Evolutionary conservation across 2,113 vertebrate species (phyloP), one percentile per base, ranked within the genome.

Genomic region (Poeciliopsis turrubarensis): DNA sequence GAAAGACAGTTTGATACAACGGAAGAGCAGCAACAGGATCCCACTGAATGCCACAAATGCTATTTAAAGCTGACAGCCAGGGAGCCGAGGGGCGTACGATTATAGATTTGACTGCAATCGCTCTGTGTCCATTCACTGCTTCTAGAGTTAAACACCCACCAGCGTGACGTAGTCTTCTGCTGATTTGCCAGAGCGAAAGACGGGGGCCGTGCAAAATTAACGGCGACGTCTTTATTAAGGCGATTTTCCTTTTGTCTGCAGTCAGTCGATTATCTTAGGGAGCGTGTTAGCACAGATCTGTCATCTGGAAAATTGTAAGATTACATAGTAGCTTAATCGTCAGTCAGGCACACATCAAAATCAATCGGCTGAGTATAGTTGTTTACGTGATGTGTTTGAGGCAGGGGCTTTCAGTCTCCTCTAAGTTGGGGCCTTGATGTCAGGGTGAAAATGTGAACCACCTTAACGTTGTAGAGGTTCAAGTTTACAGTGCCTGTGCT

Each of bases 41-140:
- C 70, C 78, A 1, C 5, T 68, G 61, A 92, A 91, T 25, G 32
- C 54, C 15, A 91, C 89, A 2, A 67, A 31, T 17, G 72, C 54
- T 72, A 78, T 81, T 73, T 90, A 88, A 87, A 85, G 63, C 44
- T 17, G 32, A 51, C 29, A 74, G 51, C 72, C 65, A 60, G 51
- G 70, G 75, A 70, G 72, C 54, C 44, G 39, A 60, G 41, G 32
- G 26, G 30, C 19, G 66, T 25, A 65, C 39, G 51, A 65, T 81
- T 87, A 89, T 65, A 39, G 65, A 78, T 81, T 84, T 82, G 31
- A 85, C 78, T 75, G 68, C 70, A 77, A 29, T 73, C 71, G 88
- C 87, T 72, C 72, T 78, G 69, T 69, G 37, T 76, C 80, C 79
- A 89, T 92, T 83, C 79, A 81, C 88, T 15, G 72, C 92, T 89